Conservation (phyloP, 2,113 vertebrate species). For the Fukomys damarensis region DNA sequence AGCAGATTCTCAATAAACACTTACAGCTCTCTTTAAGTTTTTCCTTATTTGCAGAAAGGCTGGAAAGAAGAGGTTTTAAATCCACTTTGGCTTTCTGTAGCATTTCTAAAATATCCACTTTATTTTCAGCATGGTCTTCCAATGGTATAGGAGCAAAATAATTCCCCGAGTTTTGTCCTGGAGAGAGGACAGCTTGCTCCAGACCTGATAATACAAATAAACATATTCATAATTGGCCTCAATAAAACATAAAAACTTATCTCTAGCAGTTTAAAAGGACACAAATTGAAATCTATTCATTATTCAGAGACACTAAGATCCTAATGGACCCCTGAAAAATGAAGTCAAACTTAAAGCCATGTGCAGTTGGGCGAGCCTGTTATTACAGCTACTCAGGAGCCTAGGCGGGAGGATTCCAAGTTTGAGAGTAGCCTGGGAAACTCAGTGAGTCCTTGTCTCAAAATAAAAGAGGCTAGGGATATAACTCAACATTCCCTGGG, state of each 20-base stretch:
- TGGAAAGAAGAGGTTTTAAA: constrained; percentile 97
- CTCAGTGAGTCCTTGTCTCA: neutral
- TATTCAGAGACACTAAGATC: neutral
- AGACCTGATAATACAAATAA: constrained; percentile 86
- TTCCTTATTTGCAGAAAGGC: constrained; percentile 97
- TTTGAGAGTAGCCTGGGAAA: neutral
- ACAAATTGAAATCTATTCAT: constrained; percentile 26
- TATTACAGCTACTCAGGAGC: neutral
- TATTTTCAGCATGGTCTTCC: constrained; percentile 94
- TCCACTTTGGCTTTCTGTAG: constrained; percentile 99
- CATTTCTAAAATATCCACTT: constrained; percentile 98
- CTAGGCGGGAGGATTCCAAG: neutral
- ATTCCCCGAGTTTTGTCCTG: constrained; percentile 91
- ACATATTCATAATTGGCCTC: constrained; percentile 11
- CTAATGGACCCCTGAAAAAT: neutral
- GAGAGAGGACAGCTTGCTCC: constrained; percentile 92
- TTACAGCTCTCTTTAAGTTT: constrained; percentile 97
- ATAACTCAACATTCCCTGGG: neutral
- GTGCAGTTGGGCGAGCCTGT: neutral
- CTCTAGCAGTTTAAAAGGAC: constrained; percentile 25
- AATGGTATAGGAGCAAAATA: constrained; percentile 97
- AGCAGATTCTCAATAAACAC: constrained; percentile 82
- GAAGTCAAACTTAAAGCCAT: neutral
- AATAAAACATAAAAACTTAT: constrained; percentile 50
- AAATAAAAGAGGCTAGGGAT: neutral